A percentile compares a stretch with the other conserved stretches of the same genome.
These are phyloP conservation scores for Helleia helle DNA, from an alignment of 2,888 invertebrate species.

Conservation along the genomic window DNA sequence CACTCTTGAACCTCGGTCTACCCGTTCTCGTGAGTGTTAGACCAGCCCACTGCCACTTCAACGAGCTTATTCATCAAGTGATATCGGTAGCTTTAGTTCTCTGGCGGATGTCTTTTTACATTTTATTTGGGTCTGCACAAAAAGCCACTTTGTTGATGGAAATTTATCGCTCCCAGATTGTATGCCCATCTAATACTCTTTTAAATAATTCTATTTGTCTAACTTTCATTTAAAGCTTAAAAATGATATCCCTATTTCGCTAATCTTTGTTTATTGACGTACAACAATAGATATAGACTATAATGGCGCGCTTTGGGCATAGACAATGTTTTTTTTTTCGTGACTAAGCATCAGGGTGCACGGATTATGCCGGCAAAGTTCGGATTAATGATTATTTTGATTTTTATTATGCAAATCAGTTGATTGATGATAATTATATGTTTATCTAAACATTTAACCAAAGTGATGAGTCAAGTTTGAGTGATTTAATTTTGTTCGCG, in stretches of 20 bases:
- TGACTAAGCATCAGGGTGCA: conserved; percentile 36
- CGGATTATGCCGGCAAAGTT: conserved; percentile 17
- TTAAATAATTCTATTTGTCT: conserved; percentile 20
- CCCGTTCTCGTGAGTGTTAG: too few relatives aligned
- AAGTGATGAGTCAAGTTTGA: not conserved
- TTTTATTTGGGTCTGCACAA: too few relatives aligned
- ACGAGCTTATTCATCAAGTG: too few relatives aligned
- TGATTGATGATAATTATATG: conserved; percentile 4
- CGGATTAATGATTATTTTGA: conserved; percentile 1
- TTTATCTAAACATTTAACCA: not conserved
- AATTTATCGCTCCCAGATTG: too few relatives aligned
- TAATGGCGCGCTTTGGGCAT: conserved; percentile 28
- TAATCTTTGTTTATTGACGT: conserved; percentile 57
- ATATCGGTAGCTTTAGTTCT: too few relatives aligned
- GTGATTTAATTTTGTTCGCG: too few relatives aligned
- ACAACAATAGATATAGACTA: conserved; percentile 29
- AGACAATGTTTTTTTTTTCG: conserved; percentile 28
- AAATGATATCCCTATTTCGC: conserved; percentile 34
- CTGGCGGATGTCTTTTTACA: too few relatives aligned
- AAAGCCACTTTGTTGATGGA: too few relatives aligned
- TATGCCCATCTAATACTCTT: too few relatives aligned
- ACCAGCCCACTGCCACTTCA: too few relatives aligned
- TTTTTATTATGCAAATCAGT: conserved; percentile 3
- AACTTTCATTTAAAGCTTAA: conserved; percentile 37
- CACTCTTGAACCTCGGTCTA: too few relatives aligned